Evolutionary conservation across 2,113 vertebrate species (phyloP).

Genomic region (Columba janthina): DNA sequence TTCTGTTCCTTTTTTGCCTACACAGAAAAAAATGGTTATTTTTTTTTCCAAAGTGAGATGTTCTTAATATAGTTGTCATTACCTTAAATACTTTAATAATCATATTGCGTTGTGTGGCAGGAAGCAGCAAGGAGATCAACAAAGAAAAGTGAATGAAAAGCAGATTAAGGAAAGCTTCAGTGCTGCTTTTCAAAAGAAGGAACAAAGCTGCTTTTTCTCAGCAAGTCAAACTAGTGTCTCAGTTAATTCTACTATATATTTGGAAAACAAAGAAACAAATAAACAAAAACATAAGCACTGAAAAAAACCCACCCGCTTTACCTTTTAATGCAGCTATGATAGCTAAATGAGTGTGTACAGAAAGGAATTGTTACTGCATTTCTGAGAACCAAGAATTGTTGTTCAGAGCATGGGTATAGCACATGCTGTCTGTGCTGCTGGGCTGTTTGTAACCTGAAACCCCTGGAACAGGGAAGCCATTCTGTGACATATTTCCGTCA

Average conservation of each 20-base stretch:
- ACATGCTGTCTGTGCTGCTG: accelerated
- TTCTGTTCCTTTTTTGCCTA: background rate
- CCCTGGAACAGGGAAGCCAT: background rate
- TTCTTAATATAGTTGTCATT: slow-evolving; percentile 50
- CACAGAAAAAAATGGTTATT: background rate
- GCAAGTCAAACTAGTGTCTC: background rate
- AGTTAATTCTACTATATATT: background rate
- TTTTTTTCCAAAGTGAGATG: background rate
- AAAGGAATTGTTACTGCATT: background rate
- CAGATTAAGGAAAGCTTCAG: slow-evolving; percentile 43
- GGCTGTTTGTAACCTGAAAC: background rate
- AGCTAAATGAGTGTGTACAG: background rate
- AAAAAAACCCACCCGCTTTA: background rate
- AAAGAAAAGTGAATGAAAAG: slow-evolving; percentile 52
- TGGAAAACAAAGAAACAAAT: background rate
- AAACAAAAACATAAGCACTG: background rate
- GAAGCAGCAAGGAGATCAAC: slow-evolving; percentile 15
- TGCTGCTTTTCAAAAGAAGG: background rate
- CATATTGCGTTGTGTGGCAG: slow-evolving; percentile 28
- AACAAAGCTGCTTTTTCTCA: background rate
- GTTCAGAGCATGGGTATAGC: background rate
- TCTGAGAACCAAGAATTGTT: background rate
- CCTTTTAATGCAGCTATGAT: background rate
- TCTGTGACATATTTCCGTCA: background rate
- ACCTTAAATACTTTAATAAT: slow-evolving; percentile 40